Conservation (phyloP, 2,888 invertebrate species). For the Branchellion lobata region DNA sequence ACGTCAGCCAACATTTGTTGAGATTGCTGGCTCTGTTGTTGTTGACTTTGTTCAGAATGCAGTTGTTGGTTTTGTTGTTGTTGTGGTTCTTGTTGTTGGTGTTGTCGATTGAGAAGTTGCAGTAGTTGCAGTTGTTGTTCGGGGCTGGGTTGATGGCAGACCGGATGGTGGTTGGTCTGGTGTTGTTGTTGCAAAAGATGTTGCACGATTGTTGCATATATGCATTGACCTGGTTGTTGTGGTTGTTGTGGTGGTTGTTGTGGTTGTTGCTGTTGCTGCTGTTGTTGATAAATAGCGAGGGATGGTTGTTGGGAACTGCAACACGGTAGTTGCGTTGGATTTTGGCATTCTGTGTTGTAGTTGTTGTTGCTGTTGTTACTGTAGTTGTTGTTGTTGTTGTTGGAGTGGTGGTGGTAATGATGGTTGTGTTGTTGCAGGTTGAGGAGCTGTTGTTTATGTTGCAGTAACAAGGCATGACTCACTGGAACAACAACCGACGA, state of each 20-base stretch:
- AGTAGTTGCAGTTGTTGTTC: not conserved
- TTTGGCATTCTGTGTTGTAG: not conserved
- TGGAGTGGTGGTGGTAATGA: constrained; percentile 33
- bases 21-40: not conserved
- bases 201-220: not conserved
- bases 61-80: not conserved
- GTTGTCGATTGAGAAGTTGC: not conserved
- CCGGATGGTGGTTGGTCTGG: not conserved
- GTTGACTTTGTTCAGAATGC: not conserved
- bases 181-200: constrained; percentile 28
- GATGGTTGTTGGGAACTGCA: constrained; percentile 7
- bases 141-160: not conserved
- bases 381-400: not conserved
- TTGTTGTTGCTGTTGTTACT: constrained; percentile 7
- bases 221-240: not conserved
- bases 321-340: not conserved
- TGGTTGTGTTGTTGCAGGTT: constrained; percentile 34
- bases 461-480: constrained; percentile 26
- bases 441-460: constrained; percentile 30
- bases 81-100: not conserved
- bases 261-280: constrained; percentile 16
- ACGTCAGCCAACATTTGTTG: not conserved
- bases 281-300: too few species aligned
- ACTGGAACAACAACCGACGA: not conserved
- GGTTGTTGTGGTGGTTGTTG: not conserved